Evolutionary conservation across 2,888 invertebrate species (phyloP), one percentile per base, ranked within the genome.

Genomic region (Bhutanitis thaidina): DNA sequence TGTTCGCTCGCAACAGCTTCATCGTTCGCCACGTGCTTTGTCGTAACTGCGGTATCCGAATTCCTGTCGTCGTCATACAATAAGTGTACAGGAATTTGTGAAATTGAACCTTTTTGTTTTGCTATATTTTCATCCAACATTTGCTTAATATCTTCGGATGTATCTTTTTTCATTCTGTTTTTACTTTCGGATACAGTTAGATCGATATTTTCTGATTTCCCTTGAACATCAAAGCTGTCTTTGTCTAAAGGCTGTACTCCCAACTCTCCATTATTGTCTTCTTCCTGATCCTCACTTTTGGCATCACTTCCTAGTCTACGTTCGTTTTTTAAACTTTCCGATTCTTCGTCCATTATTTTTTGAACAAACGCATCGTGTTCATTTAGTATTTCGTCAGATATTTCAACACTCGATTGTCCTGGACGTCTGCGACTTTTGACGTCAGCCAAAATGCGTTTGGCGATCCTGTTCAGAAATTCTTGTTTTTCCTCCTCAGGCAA

Each of bases 401-500:
- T 40, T 43, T 80, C 77, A 8, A 59, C 60, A 12, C 71, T 72
- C 0, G 56, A 51, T 16, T 61, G 53, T 25, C 55, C 57, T 1
- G 54, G 54, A 5, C 52, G 43, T 7, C 65, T 63, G 34, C 64
- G 65, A 15, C 59, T 59, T 25, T 71, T 60, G 0, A 81, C 71
- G 49, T 76, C 77, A 40, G 71, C 62, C 9, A 75, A 49, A 55
- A 87, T 78, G 39, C 86, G 67, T 58, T 78, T 74, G 0, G 82
- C 81, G 9, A 87, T 71, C 15, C 61, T 71, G 27, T 82, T 71
- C 39, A 86, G 54, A 36, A 87, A 81, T 0, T 72, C 71, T 16
- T 72, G 62, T 55, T 86, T 87, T 37, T 83, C 79, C 20, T 69
- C 62, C 30, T 80, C 80, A 0, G 83, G 77, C 12, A 88, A 59